phyloP scores from a whole-genome alignment of 1,140 invertebrate species.

The Antheraea mylitta region DNA sequence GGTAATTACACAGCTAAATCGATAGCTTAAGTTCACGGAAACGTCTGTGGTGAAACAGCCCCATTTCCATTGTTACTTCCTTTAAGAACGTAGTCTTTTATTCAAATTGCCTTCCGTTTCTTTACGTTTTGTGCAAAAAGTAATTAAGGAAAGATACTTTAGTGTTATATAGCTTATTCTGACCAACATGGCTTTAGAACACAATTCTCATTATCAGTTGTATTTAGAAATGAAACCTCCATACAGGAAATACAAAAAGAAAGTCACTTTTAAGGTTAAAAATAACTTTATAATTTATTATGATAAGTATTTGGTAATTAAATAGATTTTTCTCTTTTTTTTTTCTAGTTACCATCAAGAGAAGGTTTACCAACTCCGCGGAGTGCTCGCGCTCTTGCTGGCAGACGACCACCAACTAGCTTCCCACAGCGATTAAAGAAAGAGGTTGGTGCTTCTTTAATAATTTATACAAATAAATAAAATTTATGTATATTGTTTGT shows the following conservation, averaged over 20 bases:
- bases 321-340: constrained; percentile 12
- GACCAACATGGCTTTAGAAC: constrained; percentile 51
- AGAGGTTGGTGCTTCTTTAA: constrained; percentile 35
- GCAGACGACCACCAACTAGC: constrained; percentile 45
- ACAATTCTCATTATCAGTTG: constrained; percentile 44
- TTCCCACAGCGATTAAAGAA: constrained; percentile 64
- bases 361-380: constrained; percentile 65
- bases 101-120: constrained; percentile 23
- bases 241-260: constrained; percentile 52
- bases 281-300: constrained; percentile 3
- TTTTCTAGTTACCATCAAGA: constrained; percentile 59
- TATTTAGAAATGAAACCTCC: constrained; percentile 54
- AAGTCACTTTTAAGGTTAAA: constrained; percentile 61
- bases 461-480: too few species aligned
- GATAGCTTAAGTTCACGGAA: constrained; percentile 53
- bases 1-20: constrained; percentile 63
- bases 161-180: constrained; percentile 11
- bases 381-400: constrained; percentile 64
- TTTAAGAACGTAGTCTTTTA: constrained; percentile 39
- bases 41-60: constrained; percentile 26
- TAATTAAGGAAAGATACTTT: neutral
- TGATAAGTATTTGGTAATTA: neutral
- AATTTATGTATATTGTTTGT: too few species aligned
- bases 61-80: constrained; percentile 42
- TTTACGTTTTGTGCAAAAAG: neutral